phyloP scores from a whole-genome alignment of 2,888 invertebrate genomes.

The Ornithoptera priamus region DNA sequence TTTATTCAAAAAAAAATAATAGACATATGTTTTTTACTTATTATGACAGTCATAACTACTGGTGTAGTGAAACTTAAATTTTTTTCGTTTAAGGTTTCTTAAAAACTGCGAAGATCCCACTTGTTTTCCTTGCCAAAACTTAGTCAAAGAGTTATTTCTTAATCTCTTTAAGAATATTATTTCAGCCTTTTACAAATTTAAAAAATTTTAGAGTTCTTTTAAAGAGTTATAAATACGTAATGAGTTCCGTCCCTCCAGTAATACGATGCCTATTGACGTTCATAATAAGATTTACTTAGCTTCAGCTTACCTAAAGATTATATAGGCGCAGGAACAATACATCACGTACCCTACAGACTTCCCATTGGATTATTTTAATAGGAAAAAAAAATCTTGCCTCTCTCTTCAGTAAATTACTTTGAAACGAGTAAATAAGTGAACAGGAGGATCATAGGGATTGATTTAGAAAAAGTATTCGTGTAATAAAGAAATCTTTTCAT shows the following conservation, averaged over 20 bases:
- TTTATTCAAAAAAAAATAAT: too few species aligned
- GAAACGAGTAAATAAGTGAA: slow-evolving; percentile 74
- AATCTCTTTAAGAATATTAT: not conserved
- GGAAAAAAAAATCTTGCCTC: slow-evolving; percentile 59
- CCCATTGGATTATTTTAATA: slow-evolving; percentile 75
- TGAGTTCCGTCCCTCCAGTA: slow-evolving; percentile 60
- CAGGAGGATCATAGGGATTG: slow-evolving; percentile 66
- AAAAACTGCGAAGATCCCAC: not conserved
- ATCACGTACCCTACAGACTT: slow-evolving; percentile 52
- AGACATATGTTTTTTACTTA: too few species aligned
- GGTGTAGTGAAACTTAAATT: too few species aligned
- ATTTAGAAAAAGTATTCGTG: slow-evolving; percentile 73
- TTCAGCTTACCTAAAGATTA: slow-evolving; percentile 60
- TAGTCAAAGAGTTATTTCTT: not conserved
- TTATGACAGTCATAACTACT: too few species aligned
- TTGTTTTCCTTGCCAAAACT: not conserved
- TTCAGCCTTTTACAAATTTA: not conserved
- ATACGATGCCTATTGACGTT: slow-evolving; percentile 67
- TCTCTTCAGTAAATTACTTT: slow-evolving; percentile 67
- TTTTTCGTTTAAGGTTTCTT: too few species aligned
- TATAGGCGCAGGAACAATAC: slow-evolving; percentile 74
- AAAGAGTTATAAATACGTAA: slow-evolving; percentile 61
- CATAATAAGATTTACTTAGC: slow-evolving; percentile 73
- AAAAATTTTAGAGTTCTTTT: slow-evolving; percentile 35
- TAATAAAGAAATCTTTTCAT: slow-evolving; percentile 71